Evolutionary conservation across 1,140 invertebrate species (phyloP), one percentile per base, ranked within the genome.

Genomic region (Brachionus asplanchnoidis): DNA sequence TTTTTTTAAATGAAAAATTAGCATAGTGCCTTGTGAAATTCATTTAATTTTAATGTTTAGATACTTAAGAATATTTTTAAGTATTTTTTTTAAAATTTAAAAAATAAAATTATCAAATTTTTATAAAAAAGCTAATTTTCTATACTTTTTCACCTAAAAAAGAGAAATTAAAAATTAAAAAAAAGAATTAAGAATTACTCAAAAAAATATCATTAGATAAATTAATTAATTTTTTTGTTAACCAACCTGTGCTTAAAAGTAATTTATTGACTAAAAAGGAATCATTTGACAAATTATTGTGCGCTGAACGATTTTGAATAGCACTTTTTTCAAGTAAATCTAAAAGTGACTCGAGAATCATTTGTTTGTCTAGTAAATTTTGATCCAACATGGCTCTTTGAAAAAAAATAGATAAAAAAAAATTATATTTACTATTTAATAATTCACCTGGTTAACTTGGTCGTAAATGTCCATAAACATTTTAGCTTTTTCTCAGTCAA

Each of bases 361-460:
- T 17, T 20, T 82, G 79, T 68, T 82, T 82, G 20, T 82, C 79
- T 20, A 82, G n/a, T n/a, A 82, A 65, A 82, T 82, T 82, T 65
- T 82, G 79, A 36, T 82, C 79, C 79, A 82, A 60, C 79, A 82
- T 82, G 14, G 79, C 79, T 44, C 79, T 60, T 60, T 0, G 6
- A n/a, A 42, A 14, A 75, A 36, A 36, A 36, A 36, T 28, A 2
- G 7, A 36, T 2, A 6, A 7, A 36, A 36, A 75, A 75, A 75
- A 75, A 17, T 73, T 70, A 0, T 70, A 8, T 42, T 42, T 42
- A 26, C 1, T 44, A 42, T 32, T 3, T 28, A 68, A 28, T 3
- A 12, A 26, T 28, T 9, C 28, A 77, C 73, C 73, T 77, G 42
- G 50, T 77, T 23, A 68, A 42, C 26, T 68, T 82, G 4, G 53